These are phyloP conservation scores for Muntiacus muntjak DNA, from an alignment of 2,113 vertebrate species.

Conservation along the genomic window DNA sequence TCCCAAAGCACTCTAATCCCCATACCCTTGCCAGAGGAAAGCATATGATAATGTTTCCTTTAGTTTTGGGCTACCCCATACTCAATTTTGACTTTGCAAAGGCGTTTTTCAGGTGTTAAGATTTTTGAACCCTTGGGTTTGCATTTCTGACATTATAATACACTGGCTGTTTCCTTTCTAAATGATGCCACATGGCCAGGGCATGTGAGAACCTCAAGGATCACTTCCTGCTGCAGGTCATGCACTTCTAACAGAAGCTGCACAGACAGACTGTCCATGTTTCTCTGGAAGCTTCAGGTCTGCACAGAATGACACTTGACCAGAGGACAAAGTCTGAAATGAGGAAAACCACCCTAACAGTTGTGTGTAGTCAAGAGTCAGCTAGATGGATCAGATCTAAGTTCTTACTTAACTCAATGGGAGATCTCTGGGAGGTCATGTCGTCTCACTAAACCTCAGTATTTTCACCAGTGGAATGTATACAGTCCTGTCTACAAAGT, in stretches of 20 bases:
- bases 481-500: not conserved
- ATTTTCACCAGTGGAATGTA: not conserved
- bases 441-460: not conserved
- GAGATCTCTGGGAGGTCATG: not conserved
- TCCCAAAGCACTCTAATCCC: not conserved
- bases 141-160: not conserved
- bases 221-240: rapidly evolving
- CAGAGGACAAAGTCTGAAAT: not conserved
- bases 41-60: not conserved
- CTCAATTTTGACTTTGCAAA: not conserved
- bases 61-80: not conserved
- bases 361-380: not conserved
- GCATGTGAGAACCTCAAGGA: too few relatives aligned
- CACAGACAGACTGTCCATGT: not conserved
- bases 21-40: not conserved
- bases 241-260: not conserved
- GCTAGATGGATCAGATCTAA: not conserved
- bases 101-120: not conserved
- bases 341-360: not conserved
- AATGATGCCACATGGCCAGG: not conserved
- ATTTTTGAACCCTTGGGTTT: not conserved
- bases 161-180: not conserved
- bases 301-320: not conserved
- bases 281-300: not conserved
- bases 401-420: not conserved